Evolutionary conservation across 2,113 vertebrate species (phyloP).

Genomic region (Acinonyx jubatus): DNA sequence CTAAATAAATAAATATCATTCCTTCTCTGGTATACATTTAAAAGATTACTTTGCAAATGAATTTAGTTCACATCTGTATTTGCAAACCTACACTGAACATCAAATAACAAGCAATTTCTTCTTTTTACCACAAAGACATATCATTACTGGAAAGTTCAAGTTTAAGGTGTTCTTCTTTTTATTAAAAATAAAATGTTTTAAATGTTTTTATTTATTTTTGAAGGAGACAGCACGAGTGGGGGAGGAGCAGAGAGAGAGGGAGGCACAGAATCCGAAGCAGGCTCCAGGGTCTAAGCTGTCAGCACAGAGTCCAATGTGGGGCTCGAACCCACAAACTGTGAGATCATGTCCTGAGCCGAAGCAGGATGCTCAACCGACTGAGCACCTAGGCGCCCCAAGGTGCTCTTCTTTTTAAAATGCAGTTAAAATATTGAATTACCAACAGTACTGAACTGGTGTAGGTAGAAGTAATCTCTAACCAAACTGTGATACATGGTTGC

Average conservation of each 20-base stretch:
- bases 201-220: no score
- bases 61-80: not conserved
- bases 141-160: not conserved
- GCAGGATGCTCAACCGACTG: no score
- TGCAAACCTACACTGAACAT: not conserved
- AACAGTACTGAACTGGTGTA: not conserved
- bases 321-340: no score
- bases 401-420: not conserved
- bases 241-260: no score
- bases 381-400: not conserved
- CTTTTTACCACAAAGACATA: not conserved
- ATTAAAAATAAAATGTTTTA: no score
- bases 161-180: not conserved
- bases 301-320: no score
- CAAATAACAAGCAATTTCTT: not conserved
- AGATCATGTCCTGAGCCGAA: no score
- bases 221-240: no score
- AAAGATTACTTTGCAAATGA: not conserved
- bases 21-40: not conserved
- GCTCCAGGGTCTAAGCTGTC: no score
- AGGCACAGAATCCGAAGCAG: no score
- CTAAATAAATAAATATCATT: not conserved
- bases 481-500: not conserved
- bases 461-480: not conserved
- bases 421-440: not conserved